These are phyloP conservation scores for Platypus cylindrus DNA, from an alignment of 2,888 invertebrate genomes.

Conservation along the genomic window DNA sequence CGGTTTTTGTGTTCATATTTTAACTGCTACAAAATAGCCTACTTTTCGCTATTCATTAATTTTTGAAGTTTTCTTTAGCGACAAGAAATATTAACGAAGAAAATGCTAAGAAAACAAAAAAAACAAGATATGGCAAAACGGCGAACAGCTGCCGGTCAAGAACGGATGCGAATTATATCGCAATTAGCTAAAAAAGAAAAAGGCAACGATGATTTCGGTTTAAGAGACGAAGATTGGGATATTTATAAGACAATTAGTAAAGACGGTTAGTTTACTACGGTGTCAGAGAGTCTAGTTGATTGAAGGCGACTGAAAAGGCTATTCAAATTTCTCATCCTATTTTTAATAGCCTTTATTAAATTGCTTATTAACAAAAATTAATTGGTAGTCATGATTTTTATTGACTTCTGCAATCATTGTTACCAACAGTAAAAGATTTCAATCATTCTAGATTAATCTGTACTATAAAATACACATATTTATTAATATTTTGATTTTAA, in stretches of 20 bases:
- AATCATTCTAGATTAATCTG: too few species aligned
- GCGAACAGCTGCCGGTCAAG: conserved; percentile 84
- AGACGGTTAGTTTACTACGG: conserved; percentile 32
- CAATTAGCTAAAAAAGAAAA: conserved; percentile 70
- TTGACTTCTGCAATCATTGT: too few species aligned
- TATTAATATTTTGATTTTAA: too few species aligned
- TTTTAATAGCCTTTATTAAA: too few species aligned
- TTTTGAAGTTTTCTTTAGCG: conserved; percentile 31
- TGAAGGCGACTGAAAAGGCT: too few species aligned
- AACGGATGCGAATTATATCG: conserved; percentile 88
- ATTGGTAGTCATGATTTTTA: too few species aligned
- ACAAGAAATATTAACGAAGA: conserved; percentile 59
- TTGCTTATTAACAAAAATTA: too few species aligned
- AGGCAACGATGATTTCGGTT: conserved; percentile 82
- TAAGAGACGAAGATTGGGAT: conserved; percentile 92
- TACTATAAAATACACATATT: too few species aligned
- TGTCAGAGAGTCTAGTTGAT: neutral
- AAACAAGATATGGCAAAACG: conserved; percentile 80
- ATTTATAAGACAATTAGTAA: conserved; percentile 82
- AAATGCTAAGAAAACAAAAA: conserved; percentile 62
- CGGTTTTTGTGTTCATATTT: conserved; percentile 12
- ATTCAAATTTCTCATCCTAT: too few species aligned
- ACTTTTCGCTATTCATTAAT: too few species aligned
- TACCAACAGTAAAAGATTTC: too few species aligned
- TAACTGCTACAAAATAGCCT: too few species aligned